These are phyloP conservation scores for Alethe diademata DNA, from an alignment of 2,113 vertebrate genomes.

Conservation along the genomic window DNA sequence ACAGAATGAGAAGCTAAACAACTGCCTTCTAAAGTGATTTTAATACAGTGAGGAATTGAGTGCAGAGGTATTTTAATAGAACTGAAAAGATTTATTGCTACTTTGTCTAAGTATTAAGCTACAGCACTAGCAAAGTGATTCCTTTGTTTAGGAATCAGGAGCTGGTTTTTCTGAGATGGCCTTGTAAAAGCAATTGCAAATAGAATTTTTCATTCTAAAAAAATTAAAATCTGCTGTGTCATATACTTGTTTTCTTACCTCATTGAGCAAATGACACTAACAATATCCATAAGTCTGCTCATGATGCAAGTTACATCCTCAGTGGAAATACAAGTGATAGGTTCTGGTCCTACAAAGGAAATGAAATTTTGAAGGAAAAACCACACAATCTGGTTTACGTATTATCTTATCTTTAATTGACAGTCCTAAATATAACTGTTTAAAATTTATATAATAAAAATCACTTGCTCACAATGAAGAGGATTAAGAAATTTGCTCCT, in stretches of 20 bases:
- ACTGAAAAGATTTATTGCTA: conserved; percentile 44
- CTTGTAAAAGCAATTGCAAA: background rate
- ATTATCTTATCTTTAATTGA: background rate
- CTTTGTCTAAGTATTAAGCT: background rate
- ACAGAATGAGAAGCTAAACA: conserved; percentile 39
- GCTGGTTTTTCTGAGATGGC: background rate
- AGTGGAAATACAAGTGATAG: background rate
- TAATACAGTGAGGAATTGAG: conserved; percentile 35
- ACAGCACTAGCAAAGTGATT: background rate
- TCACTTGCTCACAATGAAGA: background rate
- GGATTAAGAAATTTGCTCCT: background rate
- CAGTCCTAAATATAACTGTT: background rate
- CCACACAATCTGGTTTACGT: background rate
- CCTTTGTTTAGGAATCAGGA: background rate
- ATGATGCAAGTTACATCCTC: background rate
- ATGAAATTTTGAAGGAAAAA: background rate
- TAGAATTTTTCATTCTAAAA: background rate
- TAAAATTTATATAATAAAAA: background rate
- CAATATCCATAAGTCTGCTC: background rate
- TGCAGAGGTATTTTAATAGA: conserved; percentile 29
- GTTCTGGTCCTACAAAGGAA: background rate
- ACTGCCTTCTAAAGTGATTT: conserved; percentile 58
- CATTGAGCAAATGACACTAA: background rate
- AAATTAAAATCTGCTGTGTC: background rate
- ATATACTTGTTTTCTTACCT: background rate